Evolutionary conservation across 2,113 vertebrate species (phyloP), one percentile per base, ranked within the genome.

Genomic region (Spilogale gracilis): DNA sequence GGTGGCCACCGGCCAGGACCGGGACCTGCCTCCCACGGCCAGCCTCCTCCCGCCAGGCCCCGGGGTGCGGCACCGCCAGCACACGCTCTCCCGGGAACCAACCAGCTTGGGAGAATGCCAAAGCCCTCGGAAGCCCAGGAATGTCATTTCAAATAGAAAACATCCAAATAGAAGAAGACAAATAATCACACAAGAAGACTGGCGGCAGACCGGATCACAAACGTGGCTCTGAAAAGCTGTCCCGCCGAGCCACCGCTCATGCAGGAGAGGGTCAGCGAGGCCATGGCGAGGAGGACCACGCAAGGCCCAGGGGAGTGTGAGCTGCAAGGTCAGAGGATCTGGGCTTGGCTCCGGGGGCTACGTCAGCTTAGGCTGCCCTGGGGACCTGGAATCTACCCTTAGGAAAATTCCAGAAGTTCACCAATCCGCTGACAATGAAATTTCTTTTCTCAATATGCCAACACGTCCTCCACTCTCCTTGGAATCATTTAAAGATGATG

Each of bases 241-340:
- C 10, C 3, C 0, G 0, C 0, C 38, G 25, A 2, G 25, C 61
- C 5, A 9, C n/a, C 0, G 12, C 17, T 38, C 3, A 0, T 2
- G 1, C 0, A 9, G 45, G 2, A 6, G 43, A 5, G 8, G 3
- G 56, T 0, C 0, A 1, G 67, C 13, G 0, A 0, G 12, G 50
- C 74, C 74, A 9, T 7, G 3, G 45, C 2, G 3, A 16, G 13
- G 14, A 78, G 48, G 25, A 13, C 45, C 45, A 10, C 2, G 4
- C 1, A 10, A 5, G 8, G 87, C 13, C 2, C 32, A 0, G 11
- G 3, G 14, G 0, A 30, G 6, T 2, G n/a, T 7, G 7, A 16
- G 61, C 43, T 0, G 0, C 52, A 2, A 6, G 2, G 23, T 0
- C 48, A 6, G 63, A n/a, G 67, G 3, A 38, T n/a, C n/a, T 0